Percentiles rank a stretch among this genome's conserved stretches.
These are phyloP conservation scores for Pampus argenteus DNA, from an alignment of 2,797 vertebrate species.

Conservation along the genomic window DNA sequence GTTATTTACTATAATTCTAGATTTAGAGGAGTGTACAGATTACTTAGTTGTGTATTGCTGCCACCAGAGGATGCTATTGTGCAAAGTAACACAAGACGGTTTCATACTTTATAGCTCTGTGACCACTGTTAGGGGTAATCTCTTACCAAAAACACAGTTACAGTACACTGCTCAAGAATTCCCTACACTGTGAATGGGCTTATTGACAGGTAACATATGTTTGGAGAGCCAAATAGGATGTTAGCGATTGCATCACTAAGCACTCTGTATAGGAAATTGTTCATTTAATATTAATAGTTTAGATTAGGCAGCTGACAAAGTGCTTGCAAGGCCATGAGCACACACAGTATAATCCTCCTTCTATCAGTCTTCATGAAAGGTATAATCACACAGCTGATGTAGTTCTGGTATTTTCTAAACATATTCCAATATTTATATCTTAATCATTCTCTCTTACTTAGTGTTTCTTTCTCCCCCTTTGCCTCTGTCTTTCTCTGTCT, in stretches of 20 bases:
- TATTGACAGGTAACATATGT: conserved; percentile 24
- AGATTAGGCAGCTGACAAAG: conserved; percentile 1
- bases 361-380: neutral
- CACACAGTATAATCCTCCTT: neutral
- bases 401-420: neutral
- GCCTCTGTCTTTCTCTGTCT: conserved; percentile 1
- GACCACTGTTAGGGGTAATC: neutral
- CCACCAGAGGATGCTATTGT: conserved; percentile 17
- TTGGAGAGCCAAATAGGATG: conserved; percentile 16
- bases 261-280: conserved; percentile 27
- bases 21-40: neutral
- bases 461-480: neutral
- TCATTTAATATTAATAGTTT: conserved; percentile 46
- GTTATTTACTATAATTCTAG: neutral
- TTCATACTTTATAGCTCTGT: neutral
- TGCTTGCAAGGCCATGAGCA: neutral
- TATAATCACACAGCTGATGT: conserved; percentile 11
- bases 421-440: conserved; percentile 1
- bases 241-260: conserved; percentile 15
- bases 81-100: conserved; percentile 1
- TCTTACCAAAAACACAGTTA: neutral
- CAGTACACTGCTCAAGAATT: neutral
- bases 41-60: neutral
- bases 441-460: neutral
- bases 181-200: neutral